A percentile compares a stretch with the other conserved stretches of the same genome.
Conservation (phyloP, 1,140 invertebrate species). For the Rhagoletis pomonella region DNA sequence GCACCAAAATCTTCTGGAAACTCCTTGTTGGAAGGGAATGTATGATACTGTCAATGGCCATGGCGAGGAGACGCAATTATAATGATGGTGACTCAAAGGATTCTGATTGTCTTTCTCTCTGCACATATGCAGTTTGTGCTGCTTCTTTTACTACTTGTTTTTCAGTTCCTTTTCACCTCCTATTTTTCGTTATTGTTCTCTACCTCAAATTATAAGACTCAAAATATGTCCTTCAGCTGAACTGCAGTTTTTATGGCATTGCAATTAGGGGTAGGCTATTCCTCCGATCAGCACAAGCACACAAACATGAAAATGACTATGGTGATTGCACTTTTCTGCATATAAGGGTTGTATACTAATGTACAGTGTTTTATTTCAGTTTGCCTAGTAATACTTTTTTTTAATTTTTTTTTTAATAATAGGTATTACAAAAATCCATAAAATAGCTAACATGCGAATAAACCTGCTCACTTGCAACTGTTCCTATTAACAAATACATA, state of each 20-base stretch:
- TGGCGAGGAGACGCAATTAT: not conserved
- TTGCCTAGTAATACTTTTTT: not conserved
- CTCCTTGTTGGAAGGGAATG: too few relatives aligned
- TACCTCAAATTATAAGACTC: constrained; percentile 8
- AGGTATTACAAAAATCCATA: too few relatives aligned
- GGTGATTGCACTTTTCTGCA: not conserved
- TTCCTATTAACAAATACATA: too few relatives aligned
- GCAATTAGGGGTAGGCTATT: constrained; percentile 71
- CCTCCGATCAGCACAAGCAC: not conserved
- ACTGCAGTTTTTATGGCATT: constrained; percentile 73
- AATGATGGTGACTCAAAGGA: not conserved
- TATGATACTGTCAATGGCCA: too few relatives aligned
- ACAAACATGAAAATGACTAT: not conserved
- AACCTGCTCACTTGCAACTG: too few relatives aligned
- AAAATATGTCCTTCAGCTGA: constrained; percentile 69
- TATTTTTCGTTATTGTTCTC: not conserved
- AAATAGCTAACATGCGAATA: too few relatives aligned
- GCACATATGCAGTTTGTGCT: not conserved
- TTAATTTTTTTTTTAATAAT: not conserved
- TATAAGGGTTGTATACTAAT: not conserved
- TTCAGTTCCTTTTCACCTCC: not conserved
- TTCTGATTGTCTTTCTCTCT: not conserved
- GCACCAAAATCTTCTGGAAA: too few relatives aligned
- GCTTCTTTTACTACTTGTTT: not conserved
- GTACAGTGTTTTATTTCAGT: not conserved